Base-by-base conservation (phyloP, 2,888 invertebrate species). In the Patella caerulea region DNA sequence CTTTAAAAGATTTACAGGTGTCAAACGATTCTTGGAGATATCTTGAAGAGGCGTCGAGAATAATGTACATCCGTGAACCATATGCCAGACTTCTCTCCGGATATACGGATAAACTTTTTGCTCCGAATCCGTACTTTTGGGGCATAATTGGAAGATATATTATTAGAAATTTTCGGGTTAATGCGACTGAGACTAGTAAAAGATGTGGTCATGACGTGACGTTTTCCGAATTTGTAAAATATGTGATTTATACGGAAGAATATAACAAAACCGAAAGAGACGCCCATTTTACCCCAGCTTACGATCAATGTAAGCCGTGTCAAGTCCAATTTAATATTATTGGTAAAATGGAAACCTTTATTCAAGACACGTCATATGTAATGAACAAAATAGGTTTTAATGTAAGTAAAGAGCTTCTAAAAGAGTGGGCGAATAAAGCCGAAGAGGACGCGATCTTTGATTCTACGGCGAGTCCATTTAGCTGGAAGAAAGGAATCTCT, bases 11-110 rank as follows among this genome's bases (percentile, higher is more conserved):
- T 15, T 52, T 75, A 19, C 53, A 73, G 4, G 73, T 73, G n/a
- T 14, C 59, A 34, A 73, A 54, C 29, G 54, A 53, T 52, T 71
- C 74, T 52, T 71, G 71, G 34, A 17, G 29, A 45, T 71, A 56
- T 59, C n/a, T 81, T 17, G 56, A 79, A 29, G 72, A 80, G n/a
- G 80, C 82, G 3, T 75, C 78, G 3, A 84, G 83, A 69, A 81
- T 88, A 11, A 77, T 88, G 75, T 86, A 86, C 72, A 85, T 86
- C 0, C 76, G 87, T 3, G 85, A 87, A 29, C 88, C 88, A 1
- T 87, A 83, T 75, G 74, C 83, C 11, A 79, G 86, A 73, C 70
- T 86, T 9, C 79, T 87, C 19, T 86, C 88, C 2, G 87, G 85
- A 0, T 88, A 86, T 56, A 82, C 84, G 3, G 88, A 87, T 72